Percentiles rank a stretch among this genome's conserved stretches.
Conservation (phyloP, 2,113 vertebrate species). For the Caloenas nicobarica region DNA sequence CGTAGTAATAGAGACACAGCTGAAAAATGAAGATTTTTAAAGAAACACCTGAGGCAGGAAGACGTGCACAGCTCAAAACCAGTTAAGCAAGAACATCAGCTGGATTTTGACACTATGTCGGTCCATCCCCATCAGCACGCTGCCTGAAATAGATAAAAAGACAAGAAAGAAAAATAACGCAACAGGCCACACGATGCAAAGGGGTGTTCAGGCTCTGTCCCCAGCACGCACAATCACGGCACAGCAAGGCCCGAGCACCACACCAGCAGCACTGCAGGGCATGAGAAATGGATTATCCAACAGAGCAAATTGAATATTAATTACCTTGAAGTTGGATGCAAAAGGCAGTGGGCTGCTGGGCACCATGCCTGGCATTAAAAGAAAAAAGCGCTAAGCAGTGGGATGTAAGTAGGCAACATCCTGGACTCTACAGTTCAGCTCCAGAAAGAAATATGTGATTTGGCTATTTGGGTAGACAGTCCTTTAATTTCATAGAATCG, state of each 20-base stretch:
- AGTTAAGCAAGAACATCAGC: neutral
- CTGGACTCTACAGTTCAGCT: neutral
- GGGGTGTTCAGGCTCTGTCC: neutral
- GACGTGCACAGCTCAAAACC: neutral
- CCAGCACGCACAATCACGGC: rapidly evolving
- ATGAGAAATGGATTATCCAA: neutral
- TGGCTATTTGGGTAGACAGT: neutral
- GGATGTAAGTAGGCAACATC: neutral
- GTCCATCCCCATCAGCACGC: neutral
- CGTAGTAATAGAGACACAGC: neutral
- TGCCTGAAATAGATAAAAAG: neutral
- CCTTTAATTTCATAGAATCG: neutral
- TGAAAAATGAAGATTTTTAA: neutral
- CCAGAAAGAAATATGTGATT: neutral
- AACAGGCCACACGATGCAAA: rapidly evolving
- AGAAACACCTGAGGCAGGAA: neutral
- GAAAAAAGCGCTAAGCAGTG: neutral
- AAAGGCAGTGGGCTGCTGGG: neutral
- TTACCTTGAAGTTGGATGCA: neutral
- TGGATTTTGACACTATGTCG: neutral
- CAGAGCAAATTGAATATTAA: neutral
- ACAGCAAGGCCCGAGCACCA: neutral
- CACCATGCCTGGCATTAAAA: neutral
- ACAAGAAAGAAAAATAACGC: neutral
- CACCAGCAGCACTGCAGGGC: neutral